These are phyloP conservation scores for Premnoplex brunnescens DNA, from an alignment of 2,797 vertebrate species.

Conservation along the genomic window DNA sequence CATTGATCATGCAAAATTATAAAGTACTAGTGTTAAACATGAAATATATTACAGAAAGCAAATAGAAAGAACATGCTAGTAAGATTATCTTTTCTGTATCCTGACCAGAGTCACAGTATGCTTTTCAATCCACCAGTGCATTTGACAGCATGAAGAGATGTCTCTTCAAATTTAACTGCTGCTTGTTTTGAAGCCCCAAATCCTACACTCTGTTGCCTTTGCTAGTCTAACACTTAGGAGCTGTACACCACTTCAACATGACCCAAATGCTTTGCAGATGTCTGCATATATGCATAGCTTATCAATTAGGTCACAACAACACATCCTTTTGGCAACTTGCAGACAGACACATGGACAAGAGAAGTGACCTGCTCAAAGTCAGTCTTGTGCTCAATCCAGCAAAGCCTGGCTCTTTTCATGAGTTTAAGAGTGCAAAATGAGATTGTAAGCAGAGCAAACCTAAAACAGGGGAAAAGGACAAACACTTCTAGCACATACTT, in stretches of 20 bases:
- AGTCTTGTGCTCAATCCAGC: not conserved
- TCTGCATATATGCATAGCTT: not conserved
- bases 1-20: slow-evolving; percentile 20
- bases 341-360: not conserved
- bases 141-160: not conserved
- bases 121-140: slow-evolving; percentile 51
- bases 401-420: not conserved
- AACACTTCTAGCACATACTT: not conserved
- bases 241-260: not conserved
- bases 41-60: slow-evolving; percentile 44
- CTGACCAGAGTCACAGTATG: slow-evolving; percentile 71
- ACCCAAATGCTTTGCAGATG: not conserved
- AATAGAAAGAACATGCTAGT: not conserved
- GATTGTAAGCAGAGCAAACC: not conserved
- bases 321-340: not conserved
- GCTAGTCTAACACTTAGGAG: not conserved
- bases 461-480: not conserved
- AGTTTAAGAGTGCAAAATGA: not conserved
- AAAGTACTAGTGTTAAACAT: slow-evolving; percentile 17
- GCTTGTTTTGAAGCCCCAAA: not conserved
- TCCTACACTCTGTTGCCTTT: not conserved
- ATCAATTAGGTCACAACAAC: not conserved
- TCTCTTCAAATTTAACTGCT: not conserved
- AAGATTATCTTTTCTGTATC: slow-evolving; percentile 35
- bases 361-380: not conserved